phyloP scores from a whole-genome alignment of 2,888 invertebrate genomes.

The Fissipunctia ypsillon region DNA sequence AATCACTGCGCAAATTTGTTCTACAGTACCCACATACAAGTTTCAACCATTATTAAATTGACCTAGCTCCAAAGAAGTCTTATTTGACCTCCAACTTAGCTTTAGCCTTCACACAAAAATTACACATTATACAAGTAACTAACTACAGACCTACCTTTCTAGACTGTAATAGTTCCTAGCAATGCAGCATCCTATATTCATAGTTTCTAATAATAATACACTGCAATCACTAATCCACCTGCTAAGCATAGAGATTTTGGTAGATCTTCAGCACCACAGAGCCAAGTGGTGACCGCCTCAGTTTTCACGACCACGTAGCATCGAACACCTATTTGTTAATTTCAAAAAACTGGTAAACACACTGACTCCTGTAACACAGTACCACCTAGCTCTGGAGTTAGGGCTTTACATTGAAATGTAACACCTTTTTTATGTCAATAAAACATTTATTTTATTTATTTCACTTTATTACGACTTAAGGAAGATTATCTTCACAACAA shows the following conservation, averaged over 20 bases:
- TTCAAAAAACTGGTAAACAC: no score
- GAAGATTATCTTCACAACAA: not conserved
- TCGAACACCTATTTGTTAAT: no score
- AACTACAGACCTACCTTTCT: not conserved
- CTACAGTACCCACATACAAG: constrained; percentile 75
- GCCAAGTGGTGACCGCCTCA: not conserved
- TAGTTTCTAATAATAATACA: not conserved
- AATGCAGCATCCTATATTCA: not conserved
- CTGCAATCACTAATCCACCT: not conserved
- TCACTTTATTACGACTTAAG: not conserved
- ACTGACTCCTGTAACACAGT: no score
- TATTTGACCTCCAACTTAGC: constrained; percentile 55
- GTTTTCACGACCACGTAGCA: not conserved
- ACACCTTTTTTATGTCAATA: no score
- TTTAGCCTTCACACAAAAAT: constrained; percentile 4
- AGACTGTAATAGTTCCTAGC: not conserved
- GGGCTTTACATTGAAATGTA: no score
- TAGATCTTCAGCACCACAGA: not conserved
- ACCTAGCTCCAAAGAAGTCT: constrained; percentile 73
- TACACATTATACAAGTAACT: not conserved
- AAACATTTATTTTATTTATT: no score
- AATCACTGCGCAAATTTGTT: constrained; percentile 82
- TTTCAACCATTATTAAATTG: constrained; percentile 83
- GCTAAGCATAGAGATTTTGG: not conserved
- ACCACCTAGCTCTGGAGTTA: no score